Evolutionary conservation across 2,888 invertebrate genomes (phyloP).

Genomic region (Tolmerus cingulatus): DNA sequence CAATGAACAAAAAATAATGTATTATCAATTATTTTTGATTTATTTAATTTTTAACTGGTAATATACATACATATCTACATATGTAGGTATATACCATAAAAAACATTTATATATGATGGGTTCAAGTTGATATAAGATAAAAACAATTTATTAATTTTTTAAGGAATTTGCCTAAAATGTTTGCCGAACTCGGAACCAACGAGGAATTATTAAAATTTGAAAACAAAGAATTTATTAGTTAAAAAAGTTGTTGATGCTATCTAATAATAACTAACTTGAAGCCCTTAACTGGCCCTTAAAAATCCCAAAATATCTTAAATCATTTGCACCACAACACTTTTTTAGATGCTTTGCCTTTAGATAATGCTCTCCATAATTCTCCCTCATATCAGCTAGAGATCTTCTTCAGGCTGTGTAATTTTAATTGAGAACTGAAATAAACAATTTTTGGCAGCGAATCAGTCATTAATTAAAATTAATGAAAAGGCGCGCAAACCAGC

Average conservation of each 20-base stretch:
- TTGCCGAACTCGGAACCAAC: too few species aligned
- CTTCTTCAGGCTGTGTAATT: background rate
- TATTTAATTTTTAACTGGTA: too few species aligned
- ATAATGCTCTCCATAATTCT: background rate
- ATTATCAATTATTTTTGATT: too few species aligned
- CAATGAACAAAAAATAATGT: too few species aligned
- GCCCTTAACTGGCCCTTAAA: background rate
- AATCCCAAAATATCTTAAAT: background rate
- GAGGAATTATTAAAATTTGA: background rate
- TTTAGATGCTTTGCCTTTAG: background rate
- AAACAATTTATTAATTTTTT: too few species aligned
- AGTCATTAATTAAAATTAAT: slow-evolving; percentile 15
- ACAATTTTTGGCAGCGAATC: background rate
- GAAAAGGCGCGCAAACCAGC: background rate
- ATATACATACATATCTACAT: too few species aligned
- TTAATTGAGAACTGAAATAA: background rate
- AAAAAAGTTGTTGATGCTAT: background rate
- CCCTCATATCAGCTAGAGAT: background rate
- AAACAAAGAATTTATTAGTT: background rate
- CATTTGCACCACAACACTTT: background rate
- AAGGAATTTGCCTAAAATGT: too few species aligned
- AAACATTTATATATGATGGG: too few species aligned
- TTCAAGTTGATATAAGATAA: too few species aligned
- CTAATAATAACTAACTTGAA: background rate
- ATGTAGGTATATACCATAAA: too few species aligned